Evolutionary conservation across 2,888 invertebrate genomes (phyloP).

Genomic region (Gisinianus flammeolus): DNA sequence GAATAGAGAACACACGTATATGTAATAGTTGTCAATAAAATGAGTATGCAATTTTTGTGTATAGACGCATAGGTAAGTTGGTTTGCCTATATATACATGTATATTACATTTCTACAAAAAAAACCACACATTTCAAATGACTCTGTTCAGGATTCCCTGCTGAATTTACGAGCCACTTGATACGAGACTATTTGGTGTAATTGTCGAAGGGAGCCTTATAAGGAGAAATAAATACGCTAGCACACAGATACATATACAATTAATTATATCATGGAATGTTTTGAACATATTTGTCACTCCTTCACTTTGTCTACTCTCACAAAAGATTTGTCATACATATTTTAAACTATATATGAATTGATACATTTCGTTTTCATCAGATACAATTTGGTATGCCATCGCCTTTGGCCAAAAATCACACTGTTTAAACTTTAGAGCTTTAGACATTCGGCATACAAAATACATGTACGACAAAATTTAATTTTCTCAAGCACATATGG

Average conservation of each 20-base stretch:
- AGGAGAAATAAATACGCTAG: background rate
- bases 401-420: background rate
- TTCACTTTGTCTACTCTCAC: background rate
- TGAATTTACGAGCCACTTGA: too few species aligned
- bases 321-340: too few species aligned
- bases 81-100: background rate
- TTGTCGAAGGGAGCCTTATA: background rate
- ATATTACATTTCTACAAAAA: background rate
- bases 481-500: background rate
- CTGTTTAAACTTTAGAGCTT: too few species aligned
- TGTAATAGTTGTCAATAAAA: too few species aligned
- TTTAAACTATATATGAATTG: too few species aligned
- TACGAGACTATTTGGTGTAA: too few species aligned
- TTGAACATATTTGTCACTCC: background rate
- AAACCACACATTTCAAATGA: too few species aligned
- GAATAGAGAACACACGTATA: background rate
- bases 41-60: too few species aligned
- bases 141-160: too few species aligned
- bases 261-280: background rate
- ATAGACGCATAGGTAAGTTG: too few species aligned
- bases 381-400: too few species aligned
- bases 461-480: background rate
- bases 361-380: too few species aligned
- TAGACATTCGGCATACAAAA: background rate
- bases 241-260: background rate